A percentile compares a stretch with the other conserved stretches of the same genome.
Conservation (phyloP, 2,113 vertebrate genomes). For the Perca schrenkii region DNA sequence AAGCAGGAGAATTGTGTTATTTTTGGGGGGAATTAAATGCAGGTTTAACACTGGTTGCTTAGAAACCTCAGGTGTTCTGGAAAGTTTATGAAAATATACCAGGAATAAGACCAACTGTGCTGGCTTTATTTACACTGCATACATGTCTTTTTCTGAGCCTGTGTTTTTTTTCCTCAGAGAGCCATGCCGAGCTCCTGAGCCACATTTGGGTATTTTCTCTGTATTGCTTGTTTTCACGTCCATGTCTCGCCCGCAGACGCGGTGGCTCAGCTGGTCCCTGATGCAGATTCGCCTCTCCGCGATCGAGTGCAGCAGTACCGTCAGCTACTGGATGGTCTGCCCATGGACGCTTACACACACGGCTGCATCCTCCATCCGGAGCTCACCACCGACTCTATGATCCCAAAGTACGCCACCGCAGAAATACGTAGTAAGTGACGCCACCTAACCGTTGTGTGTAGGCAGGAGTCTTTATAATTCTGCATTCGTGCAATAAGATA, state of each 20-base stretch:
- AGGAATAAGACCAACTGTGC: not conserved
- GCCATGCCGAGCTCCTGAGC: not conserved
- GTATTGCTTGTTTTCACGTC: not conserved
- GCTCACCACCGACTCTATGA: conserved; percentile 99
- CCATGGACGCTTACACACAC: conserved; percentile 99
- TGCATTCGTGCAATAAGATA: not conserved
- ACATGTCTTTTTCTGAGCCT: not conserved
- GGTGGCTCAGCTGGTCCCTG: conserved; percentile 91
- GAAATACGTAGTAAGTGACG: conserved; percentile 99
- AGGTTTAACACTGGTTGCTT: conserved; percentile 25
- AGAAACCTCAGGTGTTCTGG: conserved; percentile 28
- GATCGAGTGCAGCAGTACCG: conserved; percentile 94
- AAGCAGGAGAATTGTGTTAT: conserved; percentile 22
- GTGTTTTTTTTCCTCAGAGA: not conserved
- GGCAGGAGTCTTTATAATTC: not conserved
- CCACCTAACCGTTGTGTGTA: conserved; percentile 37
- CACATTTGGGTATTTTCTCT: not conserved
- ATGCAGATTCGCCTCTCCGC: conserved; percentile 88
- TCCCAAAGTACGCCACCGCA: conserved; percentile 99
- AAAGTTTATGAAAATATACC: not conserved
- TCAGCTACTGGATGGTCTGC: conserved; percentile 93
- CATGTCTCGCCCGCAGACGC: conserved; percentile 83
- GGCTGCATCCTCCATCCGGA: conserved; percentile 99
- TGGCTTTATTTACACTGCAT: not conserved
- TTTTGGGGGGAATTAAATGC: not conserved